A percentile compares a stretch with the other conserved stretches of the same genome.
These are phyloP conservation scores for Amazona vittata DNA, from an alignment of 2,113 vertebrate genomes.

Conservation along the genomic window DNA sequence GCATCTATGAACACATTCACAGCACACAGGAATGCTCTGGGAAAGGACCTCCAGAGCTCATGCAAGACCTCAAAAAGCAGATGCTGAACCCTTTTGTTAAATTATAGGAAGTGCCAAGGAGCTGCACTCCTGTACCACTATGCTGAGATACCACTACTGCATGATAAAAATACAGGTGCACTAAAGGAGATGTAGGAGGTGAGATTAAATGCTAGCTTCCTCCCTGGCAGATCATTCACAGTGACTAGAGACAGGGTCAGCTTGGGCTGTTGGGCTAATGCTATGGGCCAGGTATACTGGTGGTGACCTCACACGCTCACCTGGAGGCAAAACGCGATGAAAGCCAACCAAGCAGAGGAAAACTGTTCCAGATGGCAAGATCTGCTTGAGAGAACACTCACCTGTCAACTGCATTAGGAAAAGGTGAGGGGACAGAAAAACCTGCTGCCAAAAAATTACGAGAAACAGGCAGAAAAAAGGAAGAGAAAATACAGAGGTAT, in stretches of 20 bases:
- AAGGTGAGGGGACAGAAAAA: conserved; percentile 8
- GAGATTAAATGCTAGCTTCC: background rate
- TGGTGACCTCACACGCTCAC: background rate
- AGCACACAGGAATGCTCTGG: background rate
- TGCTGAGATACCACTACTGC: background rate
- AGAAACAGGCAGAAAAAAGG: background rate
- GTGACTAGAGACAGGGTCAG: background rate
- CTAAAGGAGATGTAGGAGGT: background rate
- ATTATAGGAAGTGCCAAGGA: background rate
- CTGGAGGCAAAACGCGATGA: background rate
- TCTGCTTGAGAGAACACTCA: background rate
- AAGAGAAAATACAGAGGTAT: background rate
- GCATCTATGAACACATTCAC: background rate
- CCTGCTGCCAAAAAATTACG: background rate
- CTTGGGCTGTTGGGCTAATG: background rate
- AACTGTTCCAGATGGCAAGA: conserved; percentile 22
- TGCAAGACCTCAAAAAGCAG: background rate
- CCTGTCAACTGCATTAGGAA: background rate
- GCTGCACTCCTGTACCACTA: background rate
- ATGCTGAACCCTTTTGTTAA: background rate
- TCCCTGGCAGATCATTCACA: background rate
- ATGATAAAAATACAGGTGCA: background rate
- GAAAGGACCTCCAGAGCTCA: background rate
- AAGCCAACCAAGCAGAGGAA: background rate
- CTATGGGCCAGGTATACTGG: background rate